Base-by-base conservation (phyloP, 2,888 invertebrate species). In the Elysia crispata region DNA sequence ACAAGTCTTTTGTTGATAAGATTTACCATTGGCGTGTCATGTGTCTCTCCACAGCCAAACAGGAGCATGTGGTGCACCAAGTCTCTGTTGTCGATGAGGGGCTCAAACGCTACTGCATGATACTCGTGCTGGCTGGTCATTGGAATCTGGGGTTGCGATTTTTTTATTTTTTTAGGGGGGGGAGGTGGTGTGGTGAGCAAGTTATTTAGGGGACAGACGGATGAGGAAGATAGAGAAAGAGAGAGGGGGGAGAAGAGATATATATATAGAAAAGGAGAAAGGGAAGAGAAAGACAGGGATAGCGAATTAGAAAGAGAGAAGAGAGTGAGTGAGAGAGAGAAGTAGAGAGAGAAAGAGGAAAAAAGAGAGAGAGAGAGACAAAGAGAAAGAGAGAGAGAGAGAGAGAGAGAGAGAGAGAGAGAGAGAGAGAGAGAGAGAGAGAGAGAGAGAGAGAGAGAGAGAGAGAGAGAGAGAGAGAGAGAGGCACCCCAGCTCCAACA, bases 21-120 rank as follows among this genome's bases (percentile, higher is more conserved):
- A n/a, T 3, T 41, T 41, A 41, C 23, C 60, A 60, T 23, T 5
- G 60, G 15, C 3, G 5, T 23, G 60, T 60, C 23, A 18, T 23
- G 6, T 3, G 60, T 20, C 20, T 74, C 62, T n/a, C 20, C 1
- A 54, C 83, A 83, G 30, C 79, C 87, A 82, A 90, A 90, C 74
- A 90, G 57, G 3, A 90, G 80, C 85, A 90, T 86, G 77, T 89
- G 90, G 75, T 90, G 90, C 77, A 90, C 84, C 62, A 86, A 80
- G 50, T 84, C 86, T 28, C 81, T 83, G 83, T 89, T 88, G 79
- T 79, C 83, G 54, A 89, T 86, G 64, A 89, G 67, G n/a, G 87
- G 87, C 66, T 88, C 85, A 80, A 89, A 90, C 15, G 83, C 86
- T 1, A 86, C 84, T 1, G 88, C 87, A 64, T 89, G 88, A 76